Evolutionary conservation across 2,888 invertebrate genomes (phyloP).

Genomic region (Deroplatys truncata): DNA sequence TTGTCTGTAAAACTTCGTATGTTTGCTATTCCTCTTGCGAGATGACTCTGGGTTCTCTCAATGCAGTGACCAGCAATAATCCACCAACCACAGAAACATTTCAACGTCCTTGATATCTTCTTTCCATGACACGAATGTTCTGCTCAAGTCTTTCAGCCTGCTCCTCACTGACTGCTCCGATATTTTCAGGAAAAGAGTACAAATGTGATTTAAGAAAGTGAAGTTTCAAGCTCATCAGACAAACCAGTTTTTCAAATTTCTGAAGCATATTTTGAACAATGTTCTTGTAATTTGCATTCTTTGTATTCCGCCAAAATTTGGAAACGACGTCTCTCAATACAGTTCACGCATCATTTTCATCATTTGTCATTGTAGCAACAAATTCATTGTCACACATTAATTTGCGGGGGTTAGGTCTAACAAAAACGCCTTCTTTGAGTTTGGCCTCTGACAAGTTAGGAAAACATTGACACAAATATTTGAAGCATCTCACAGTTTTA

Average conservation of each 20-base stretch:
- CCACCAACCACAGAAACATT: no score
- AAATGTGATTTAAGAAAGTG: neutral
- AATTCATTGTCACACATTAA: neutral
- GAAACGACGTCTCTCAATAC: neutral
- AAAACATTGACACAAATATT: neutral
- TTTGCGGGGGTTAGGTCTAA: neutral
- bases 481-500: neutral
- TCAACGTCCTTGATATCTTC: no score
- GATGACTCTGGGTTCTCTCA: no score
- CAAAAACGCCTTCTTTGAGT: no score
- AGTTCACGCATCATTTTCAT: neutral
- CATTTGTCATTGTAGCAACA: neutral
- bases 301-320: no score
- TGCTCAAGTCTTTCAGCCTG: no score
- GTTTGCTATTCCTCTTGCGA: no score
- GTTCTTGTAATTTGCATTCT: neutral
- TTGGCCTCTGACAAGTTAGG: no score
- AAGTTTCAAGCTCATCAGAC: neutral
- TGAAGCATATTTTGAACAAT: neutral
- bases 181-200: neutral
- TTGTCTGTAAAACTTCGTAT: no score
- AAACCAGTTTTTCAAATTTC: neutral
- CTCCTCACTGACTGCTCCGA: no score
- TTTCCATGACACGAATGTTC: no score
- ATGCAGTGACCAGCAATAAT: no score